A percentile compares a stretch with the other conserved stretches of the same genome.
Conservation (phyloP, 2,888 invertebrate genomes). For the Macaria liturata region DNA sequence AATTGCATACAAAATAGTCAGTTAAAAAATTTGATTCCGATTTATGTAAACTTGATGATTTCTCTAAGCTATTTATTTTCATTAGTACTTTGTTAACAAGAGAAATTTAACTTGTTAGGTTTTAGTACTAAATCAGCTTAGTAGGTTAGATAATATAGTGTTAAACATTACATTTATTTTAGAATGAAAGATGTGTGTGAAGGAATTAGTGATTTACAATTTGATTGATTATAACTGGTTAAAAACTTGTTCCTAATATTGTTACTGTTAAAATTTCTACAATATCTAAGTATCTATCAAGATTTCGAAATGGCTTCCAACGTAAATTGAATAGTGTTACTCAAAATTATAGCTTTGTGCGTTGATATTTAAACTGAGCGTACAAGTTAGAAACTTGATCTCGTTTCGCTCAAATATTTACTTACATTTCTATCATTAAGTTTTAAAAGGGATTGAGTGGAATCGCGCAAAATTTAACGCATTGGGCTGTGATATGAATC, state of each 20-base stretch:
- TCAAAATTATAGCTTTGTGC: too few species aligned
- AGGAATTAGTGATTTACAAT: neutral
- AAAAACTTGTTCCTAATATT: too few species aligned
- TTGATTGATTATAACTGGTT: neutral
- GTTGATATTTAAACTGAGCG: too few species aligned
- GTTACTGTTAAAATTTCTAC: too few species aligned
- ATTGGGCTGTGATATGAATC: constrained; percentile 47
- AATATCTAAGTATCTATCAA: too few species aligned
- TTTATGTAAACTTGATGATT: neutral
- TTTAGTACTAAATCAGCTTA: constrained; percentile 22
- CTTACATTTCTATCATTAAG: too few species aligned
- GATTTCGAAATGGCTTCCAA: too few species aligned
- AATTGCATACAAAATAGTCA: too few species aligned
- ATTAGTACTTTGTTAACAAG: constrained; percentile 17
- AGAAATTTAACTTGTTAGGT: constrained; percentile 16
- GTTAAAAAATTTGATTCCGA: too few species aligned
- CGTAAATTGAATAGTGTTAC: too few species aligned
- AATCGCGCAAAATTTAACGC: constrained; percentile 28
- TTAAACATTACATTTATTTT: constrained; percentile 6
- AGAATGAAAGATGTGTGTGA: constrained; percentile 19
- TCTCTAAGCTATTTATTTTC: constrained; percentile 13
- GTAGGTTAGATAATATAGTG: constrained; percentile 19
- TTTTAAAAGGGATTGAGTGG: neutral
- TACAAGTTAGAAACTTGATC: too few species aligned
- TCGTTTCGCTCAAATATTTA: too few species aligned